Evolutionary conservation across 2,113 vertebrate species (phyloP).

Genomic region (Falcunculus frontatus): DNA sequence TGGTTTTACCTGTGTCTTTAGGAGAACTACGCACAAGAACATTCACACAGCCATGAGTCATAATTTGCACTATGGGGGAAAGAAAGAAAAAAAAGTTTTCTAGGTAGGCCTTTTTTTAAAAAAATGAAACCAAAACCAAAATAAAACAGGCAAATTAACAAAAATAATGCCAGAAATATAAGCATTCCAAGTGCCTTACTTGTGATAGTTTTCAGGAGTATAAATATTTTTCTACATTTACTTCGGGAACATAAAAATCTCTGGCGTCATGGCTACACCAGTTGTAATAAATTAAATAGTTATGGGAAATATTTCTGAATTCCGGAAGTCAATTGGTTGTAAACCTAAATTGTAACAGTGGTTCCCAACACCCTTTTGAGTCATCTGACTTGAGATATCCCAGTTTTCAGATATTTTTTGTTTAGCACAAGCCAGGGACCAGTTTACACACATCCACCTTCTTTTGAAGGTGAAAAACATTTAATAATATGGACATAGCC

Average conservation of each 20-base stretch:
- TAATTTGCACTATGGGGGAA: not conserved
- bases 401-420: not conserved
- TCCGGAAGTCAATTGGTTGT: not conserved
- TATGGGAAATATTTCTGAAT: not conserved
- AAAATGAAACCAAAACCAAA: not conserved
- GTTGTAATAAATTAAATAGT: not conserved
- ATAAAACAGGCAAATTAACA: not conserved
- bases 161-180: not conserved
- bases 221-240: not conserved
- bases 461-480: not conserved
- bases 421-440: not conserved
- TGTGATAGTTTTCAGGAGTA: not conserved
- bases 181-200: not conserved
- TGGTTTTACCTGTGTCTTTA: not conserved
- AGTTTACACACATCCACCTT: not conserved
- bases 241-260: not conserved
- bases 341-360: not conserved
- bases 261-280: not conserved
- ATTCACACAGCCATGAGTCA: not conserved
- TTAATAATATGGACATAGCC: not conserved
- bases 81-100: not conserved
- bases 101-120: not conserved
- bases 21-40: fast-evolving
- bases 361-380: not conserved
- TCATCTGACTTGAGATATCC: not conserved